Conservation (phyloP, 1,140 invertebrate species). For the Drosophila sproati region DNA sequence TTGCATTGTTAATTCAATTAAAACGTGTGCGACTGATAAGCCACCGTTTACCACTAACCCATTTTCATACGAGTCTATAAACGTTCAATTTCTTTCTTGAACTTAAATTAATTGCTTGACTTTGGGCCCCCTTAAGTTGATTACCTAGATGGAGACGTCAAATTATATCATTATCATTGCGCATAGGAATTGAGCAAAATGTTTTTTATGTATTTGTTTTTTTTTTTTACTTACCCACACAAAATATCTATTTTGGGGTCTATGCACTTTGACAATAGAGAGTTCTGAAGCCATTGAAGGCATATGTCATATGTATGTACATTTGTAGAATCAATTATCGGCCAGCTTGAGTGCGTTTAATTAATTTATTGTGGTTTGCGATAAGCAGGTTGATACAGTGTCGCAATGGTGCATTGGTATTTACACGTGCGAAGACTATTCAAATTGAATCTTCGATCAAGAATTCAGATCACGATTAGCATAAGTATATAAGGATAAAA, state of each 20-base stretch:
- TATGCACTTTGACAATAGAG: conserved; percentile 18
- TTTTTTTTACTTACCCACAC: neutral
- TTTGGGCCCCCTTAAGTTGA: neutral
- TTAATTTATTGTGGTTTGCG: neutral
- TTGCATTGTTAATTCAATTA: neutral
- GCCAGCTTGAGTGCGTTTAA: conserved; percentile 2
- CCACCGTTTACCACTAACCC: neutral
- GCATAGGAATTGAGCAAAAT: neutral
- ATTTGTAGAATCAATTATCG: conserved; percentile 14
- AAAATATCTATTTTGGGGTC: conserved; percentile 22
- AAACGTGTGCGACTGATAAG: conserved; percentile 14
- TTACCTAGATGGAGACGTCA: neutral
- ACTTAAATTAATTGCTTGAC: conserved; percentile 17
- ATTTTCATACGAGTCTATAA: neutral
- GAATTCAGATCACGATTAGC: neutral
- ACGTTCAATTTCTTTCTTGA: neutral
- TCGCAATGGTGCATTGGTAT: neutral
- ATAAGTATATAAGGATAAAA: conserved; percentile 5
- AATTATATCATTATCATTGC: conserved; percentile 1
- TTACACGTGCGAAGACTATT: neutral
- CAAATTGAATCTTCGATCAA: neutral
- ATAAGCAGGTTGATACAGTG: conserved; percentile 4
- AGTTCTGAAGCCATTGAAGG: neutral
- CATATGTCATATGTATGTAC: neutral
- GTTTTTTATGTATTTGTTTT: neutral